A percentile compares a stretch with the other conserved stretches of the same genome.
These are phyloP conservation scores for Oreochromis grahami DNA, from an alignment of 2,797 vertebrate species.

Conservation along the genomic window DNA sequence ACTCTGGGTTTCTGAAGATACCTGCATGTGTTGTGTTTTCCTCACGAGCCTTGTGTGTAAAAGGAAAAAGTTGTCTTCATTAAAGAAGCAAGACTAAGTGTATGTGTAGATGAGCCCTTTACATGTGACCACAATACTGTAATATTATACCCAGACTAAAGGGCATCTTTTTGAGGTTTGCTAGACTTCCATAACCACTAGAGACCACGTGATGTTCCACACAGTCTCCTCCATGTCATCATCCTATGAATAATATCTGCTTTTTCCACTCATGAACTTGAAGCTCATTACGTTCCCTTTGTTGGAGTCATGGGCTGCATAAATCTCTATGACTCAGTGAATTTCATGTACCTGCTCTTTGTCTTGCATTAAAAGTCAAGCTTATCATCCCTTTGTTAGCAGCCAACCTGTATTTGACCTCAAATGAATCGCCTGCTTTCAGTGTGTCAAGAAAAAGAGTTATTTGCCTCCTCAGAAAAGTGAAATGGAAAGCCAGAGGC, in stretches of 20 bases:
- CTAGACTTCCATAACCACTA: background rate
- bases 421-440: slow-evolving; percentile 6
- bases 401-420: slow-evolving; percentile 17
- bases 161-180: background rate
- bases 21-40: background rate
- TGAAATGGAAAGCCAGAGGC: background rate
- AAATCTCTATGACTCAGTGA: slow-evolving; percentile 18
- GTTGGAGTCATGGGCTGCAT: slow-evolving; percentile 4
- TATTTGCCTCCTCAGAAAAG: background rate
- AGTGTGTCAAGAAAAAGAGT: background rate
- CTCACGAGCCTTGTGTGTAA: background rate
- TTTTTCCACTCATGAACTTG: background rate
- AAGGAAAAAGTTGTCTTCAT: background rate
- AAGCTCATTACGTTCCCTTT: slow-evolving; percentile 8
- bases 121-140: background rate
- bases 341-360: slow-evolving; percentile 16
- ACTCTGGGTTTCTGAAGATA: background rate
- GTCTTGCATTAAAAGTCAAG: slow-evolving; percentile 30
- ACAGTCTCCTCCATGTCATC: background rate
- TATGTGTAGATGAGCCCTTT: background rate
- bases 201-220: background rate
- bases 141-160: background rate
- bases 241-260: slow-evolving; percentile 1
- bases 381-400: slow-evolving; percentile 31
- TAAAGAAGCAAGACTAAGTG: background rate